Conservation (phyloP, 2,797 vertebrate species). For the Fundulus diaphanus region DNA sequence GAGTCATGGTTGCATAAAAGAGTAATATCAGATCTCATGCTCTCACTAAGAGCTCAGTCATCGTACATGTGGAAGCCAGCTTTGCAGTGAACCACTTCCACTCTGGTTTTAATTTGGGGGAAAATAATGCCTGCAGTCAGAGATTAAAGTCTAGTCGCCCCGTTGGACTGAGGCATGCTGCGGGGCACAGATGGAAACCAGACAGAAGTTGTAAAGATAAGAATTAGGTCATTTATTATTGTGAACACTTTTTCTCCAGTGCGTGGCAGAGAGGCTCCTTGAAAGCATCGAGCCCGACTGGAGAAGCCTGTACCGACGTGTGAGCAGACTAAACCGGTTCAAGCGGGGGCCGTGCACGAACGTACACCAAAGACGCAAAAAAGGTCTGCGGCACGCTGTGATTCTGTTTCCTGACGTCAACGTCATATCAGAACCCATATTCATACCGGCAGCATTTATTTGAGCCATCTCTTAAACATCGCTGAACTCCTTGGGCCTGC, state of each 20-base stretch:
- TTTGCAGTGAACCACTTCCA: constrained; percentile 48
- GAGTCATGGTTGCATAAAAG: constrained; percentile 9
- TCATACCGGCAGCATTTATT: background rate
- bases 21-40: constrained; percentile 16
- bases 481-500: background rate
- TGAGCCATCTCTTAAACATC: background rate
- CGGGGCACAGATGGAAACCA: background rate
- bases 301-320: background rate
- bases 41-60: constrained; percentile 8
- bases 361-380: too few relatives aligned
- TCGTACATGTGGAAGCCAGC: constrained; percentile 37
- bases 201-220: background rate
- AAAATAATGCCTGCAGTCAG: constrained; percentile 32
- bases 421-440: background rate
- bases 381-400: background rate
- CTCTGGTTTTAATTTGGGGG: constrained; percentile 36
- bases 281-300: background rate
- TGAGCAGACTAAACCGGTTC: background rate
- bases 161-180: constrained; percentile 24
- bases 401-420: background rate
- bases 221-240: background rate
- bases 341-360: background rate
- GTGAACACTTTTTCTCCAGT: background rate
- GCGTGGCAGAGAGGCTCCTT: background rate
- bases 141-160: constrained; percentile 49